These are phyloP conservation scores for Lepidothrix coronata DNA, from an alignment of 2,113 vertebrate genomes.

Conservation along the genomic window DNA sequence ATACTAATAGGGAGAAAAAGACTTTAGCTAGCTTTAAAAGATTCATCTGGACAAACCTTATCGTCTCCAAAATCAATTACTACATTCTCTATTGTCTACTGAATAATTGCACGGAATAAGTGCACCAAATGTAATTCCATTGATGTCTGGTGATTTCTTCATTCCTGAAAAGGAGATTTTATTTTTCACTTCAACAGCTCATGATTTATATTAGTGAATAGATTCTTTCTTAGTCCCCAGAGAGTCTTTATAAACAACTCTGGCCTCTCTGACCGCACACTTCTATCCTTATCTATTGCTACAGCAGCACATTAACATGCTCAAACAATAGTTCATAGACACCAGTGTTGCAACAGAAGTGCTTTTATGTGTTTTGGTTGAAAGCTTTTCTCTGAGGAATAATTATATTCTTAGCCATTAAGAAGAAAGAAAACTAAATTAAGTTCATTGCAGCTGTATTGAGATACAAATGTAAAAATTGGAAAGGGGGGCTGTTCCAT, in stretches of 20 bases:
- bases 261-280: background rate
- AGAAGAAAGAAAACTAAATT: constrained; percentile 1
- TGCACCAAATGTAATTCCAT: constrained; percentile 7
- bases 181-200: constrained; percentile 15
- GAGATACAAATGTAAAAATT: background rate
- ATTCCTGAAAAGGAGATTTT: background rate
- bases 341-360: background rate
- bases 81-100: background rate
- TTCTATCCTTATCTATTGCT: constrained; percentile 22
- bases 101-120: background rate
- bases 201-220: constrained; percentile 20
- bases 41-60: constrained; percentile 12
- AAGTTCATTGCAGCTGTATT: background rate
- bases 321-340: background rate
- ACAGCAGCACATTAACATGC: background rate
- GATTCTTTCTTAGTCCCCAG: constrained; percentile 4
- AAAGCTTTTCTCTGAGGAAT: constrained; percentile 29
- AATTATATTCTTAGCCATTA: constrained; percentile 3
- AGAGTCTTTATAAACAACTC: constrained; percentile 1
- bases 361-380: constrained; percentile 2
- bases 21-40: background rate
- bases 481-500: background rate
- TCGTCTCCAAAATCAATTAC: constrained; percentile 21
- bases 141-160: constrained; percentile 17
- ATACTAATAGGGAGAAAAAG: background rate